A percentile compares a stretch with the other conserved stretches of the same genome.
Conservation (phyloP, 2,113 vertebrate genomes). For the Pelvicachromis taeniatus region DNA sequence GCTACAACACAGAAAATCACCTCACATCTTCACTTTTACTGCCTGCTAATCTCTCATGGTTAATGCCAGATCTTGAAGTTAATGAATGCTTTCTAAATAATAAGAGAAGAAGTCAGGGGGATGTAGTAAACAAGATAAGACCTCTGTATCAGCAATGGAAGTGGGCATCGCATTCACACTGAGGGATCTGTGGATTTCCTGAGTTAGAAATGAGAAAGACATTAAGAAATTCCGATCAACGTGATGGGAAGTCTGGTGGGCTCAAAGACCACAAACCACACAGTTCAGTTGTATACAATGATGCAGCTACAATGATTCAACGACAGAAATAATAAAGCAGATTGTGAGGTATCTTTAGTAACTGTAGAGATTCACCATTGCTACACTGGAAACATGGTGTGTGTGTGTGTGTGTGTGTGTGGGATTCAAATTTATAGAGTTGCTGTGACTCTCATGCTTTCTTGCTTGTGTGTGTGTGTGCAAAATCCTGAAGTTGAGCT, state of each 20-base stretch:
- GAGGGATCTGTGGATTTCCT: background rate
- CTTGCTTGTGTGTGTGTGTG: background rate
- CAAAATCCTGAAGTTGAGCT: background rate
- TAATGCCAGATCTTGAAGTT: background rate
- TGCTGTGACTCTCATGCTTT: background rate
- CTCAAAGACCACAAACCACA: accelerated
- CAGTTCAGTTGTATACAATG: background rate
- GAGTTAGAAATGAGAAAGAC: background rate
- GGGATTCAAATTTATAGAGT: background rate
- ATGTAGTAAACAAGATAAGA: background rate
- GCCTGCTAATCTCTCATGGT: background rate
- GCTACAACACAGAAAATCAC: background rate
- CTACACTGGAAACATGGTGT: background rate
- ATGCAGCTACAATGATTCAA: background rate
- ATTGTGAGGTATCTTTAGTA: background rate
- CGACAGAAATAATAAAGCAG: accelerated
- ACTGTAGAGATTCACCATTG: background rate
- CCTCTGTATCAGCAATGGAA: background rate
- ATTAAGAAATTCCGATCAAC: background rate
- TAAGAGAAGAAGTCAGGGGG: background rate
- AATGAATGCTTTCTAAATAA: background rate
- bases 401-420: background rate
- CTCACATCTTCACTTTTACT: background rate
- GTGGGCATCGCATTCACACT: background rate
- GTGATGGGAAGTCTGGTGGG: background rate